Evolutionary conservation across 2,888 invertebrate genomes (phyloP), one percentile per base, ranked within the genome.

Genomic region (Pandemis corylana): DNA sequence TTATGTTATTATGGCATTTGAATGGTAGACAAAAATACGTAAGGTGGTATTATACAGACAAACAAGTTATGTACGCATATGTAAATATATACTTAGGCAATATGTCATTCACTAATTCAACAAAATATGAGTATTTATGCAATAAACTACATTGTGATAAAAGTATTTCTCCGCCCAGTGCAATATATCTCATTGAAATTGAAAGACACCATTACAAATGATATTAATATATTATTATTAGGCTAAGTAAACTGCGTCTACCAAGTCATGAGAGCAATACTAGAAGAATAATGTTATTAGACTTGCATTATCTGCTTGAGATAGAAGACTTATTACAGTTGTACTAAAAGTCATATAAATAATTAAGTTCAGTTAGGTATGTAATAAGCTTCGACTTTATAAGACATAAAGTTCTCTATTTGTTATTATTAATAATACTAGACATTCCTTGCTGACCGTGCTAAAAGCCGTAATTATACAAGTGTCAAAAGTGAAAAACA

Each of bases 401-500:
- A 59, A 59, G 59, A 59, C 59, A 28, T 59, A 15, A 71, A n/a
- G 20, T 71, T 65, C 44, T 15, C 44, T 64, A 12, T 59, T 56
- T 59, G 56, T 65, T 28, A 46, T 65, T 28, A 46, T 42, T 36
- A 46, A 44, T 56, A 53, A 36, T 59, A 66, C 65, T 42, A 67
- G 61, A 51, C 66, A 72, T 67, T 62, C 67, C 72, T 72, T 56
- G 20, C 68, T 64, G 72, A 53, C 61, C 63, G 63, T 68, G 68
- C 46, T 73, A 49, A 64, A 72, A 68, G 68, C 68, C 36, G 63
- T 68, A 67, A 28, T n/a, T 59, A 59, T 62, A 62, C 61, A 62
- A 62, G 63, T 73, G 68, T 73, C 68, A 56, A 68, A 68, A 73
- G 72, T 73, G 72, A 64, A 73, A 68, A 68, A 68, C 61, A 64